Base-by-base conservation (phyloP, 2,113 vertebrate species). In the Parus major region DNA sequence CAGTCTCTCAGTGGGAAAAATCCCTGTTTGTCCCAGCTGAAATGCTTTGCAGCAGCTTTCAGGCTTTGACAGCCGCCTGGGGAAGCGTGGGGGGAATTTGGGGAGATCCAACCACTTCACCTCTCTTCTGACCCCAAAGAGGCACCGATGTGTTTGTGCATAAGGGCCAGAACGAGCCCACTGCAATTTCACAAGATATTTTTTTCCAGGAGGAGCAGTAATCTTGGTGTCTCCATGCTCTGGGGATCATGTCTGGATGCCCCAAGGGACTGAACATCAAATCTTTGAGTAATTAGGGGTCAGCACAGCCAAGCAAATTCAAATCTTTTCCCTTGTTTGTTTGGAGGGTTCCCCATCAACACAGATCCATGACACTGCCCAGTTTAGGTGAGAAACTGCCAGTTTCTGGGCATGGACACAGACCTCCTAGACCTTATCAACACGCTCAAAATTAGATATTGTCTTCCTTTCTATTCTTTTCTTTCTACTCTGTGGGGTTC, bases 131-230 rank as follows among this genome's bases (percentile, higher is more conserved):
- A 59, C 49, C 53, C 69, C 49, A 5, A 23, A 44, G 14, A 53
- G 6, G 36, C 47, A 33, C 60, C 5, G 39, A 22, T 3, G 4
- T 22, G 27, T 28, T 66, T 39, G 36, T 36, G 22, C 6, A 2
- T 2, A 31, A 17, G 0, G 0, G 35, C 27, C 73, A 70, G 39
- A 47, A 57, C 0, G 0, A 50, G 27, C 49, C 11, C 44, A 20
- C 31, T 2, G n/a, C 15, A 21, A 5, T 33, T 68, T 44, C 35
- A 9, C 8, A 25, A 65, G 27, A 3, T 4, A 52, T 47, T 89
- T 88, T 72, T 61, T 59, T 3, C 24, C 7, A 8, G 60, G 41
- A 75, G 36, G 4, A 72, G 12, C 61, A 23, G n/a, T 31, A 47
- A 79, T 56, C n/a, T 57, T 53, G 25, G 63, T 53, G 79, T 7